These are phyloP conservation scores for Scomber japonicus DNA, from an alignment of 2,113 vertebrate genomes.

Conservation along the genomic window DNA sequence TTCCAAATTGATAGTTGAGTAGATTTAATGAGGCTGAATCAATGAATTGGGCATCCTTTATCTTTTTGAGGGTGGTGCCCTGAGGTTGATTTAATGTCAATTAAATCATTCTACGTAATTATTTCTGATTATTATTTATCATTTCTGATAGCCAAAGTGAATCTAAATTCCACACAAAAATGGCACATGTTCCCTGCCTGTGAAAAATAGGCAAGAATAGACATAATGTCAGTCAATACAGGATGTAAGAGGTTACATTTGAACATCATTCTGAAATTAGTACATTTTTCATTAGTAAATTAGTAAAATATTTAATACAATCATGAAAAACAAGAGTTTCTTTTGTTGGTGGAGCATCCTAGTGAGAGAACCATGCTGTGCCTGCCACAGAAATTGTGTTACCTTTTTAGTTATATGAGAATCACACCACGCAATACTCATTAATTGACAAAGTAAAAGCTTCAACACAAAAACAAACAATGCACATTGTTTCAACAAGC, in stretches of 20 bases:
- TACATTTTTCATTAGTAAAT: background rate
- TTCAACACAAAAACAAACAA: slow-evolving; percentile 27
- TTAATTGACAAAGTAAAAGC: slow-evolving; percentile 40
- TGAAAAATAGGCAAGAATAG: slow-evolving; percentile 9
- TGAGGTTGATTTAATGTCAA: no score
- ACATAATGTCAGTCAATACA: slow-evolving; percentile 24
- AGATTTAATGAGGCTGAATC: no score
- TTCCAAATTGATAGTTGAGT: no score
- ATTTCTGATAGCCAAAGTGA: no score
- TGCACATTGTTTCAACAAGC: slow-evolving; percentile 1
- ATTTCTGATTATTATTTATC: no score
- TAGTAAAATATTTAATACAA: slow-evolving; percentile 2
- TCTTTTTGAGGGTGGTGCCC: no score
- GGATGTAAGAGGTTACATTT: slow-evolving; percentile 8
- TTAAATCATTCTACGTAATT: no score
- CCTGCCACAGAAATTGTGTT: slow-evolving; percentile 15
- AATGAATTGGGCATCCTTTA: no score
- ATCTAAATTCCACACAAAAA: no score
- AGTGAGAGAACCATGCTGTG: slow-evolving; percentile 25
- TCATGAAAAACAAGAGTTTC: slow-evolving; percentile 17
- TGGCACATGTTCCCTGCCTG: no score
- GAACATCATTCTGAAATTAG: background rate
- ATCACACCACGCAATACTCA: slow-evolving; percentile 1
- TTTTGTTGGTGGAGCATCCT: slow-evolving; percentile 6
- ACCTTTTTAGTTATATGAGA: slow-evolving; percentile 18